Conservation (phyloP, 92 coral and sea anemone species). For the Epizoanthus illoricatus region DNA sequence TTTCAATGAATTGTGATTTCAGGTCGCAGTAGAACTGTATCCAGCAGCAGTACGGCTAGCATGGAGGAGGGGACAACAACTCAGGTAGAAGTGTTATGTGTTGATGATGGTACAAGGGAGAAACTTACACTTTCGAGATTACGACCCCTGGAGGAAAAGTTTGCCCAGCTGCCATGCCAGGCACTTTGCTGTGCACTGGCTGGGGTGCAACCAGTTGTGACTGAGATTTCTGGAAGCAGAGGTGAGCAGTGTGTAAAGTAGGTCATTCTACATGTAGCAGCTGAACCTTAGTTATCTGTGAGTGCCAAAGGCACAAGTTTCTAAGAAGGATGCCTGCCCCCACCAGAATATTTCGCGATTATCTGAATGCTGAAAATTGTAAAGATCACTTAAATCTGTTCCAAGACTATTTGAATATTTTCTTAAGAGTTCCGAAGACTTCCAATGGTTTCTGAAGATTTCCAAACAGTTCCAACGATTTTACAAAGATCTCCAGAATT, state of each 20-base stretch:
- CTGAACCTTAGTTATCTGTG: too few relatives aligned
- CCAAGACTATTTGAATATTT: too few relatives aligned
- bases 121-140: slow-evolving; percentile 76
- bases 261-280: too few relatives aligned
- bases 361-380: too few relatives aligned
- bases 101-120: slow-evolving; percentile 95
- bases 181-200: slow-evolving; percentile 84
- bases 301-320: too few relatives aligned
- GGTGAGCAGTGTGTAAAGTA: slow-evolving; percentile 34
- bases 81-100: slow-evolving; percentile 72
- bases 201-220: slow-evolving; percentile 66
- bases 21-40: slow-evolving; percentile 7
- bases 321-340: too few relatives aligned
- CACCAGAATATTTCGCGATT: too few relatives aligned
- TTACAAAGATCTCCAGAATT: too few relatives aligned
- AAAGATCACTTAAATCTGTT: too few relatives aligned
- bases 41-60: slow-evolving; percentile 48
- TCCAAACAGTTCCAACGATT: too few relatives aligned
- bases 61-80: slow-evolving; percentile 17
- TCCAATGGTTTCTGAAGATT: too few relatives aligned
- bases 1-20: not conserved
- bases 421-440: too few relatives aligned
- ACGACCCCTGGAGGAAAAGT: slow-evolving; percentile 71
- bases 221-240: slow-evolving; percentile 14
- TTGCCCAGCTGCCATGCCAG: slow-evolving; percentile 84